Base-by-base conservation (phyloP, 2,888 invertebrate genomes). In the Andrena minutula region DNA sequence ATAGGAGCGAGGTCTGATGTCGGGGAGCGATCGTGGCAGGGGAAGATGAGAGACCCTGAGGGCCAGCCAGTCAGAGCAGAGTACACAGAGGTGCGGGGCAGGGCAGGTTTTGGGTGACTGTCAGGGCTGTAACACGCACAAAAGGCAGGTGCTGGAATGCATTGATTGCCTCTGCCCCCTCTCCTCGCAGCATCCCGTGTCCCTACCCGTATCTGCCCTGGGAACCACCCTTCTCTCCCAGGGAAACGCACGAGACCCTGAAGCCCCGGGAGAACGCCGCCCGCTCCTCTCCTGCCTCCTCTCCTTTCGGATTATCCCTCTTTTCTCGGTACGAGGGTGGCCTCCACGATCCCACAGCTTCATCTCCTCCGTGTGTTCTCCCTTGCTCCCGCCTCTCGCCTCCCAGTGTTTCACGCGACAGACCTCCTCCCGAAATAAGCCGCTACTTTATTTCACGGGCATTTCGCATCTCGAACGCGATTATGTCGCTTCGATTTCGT, bases 131-230 rank as follows among this genome's bases (percentile, higher is more conserved):
- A 85, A 86, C 84, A 86, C 79, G 86, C 84, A 89, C 89, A 90
- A 90, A 91, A 88, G 91, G 91, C 92, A 92, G 92, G 92, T 92
- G 92, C 88, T 90, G 91, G 92, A 92, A 92, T 92, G 91, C 90
- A 91, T 91, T 86, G 91, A 91, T 91, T 89, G 87, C 86, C 77
- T 63, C 76, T 71, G 60, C 63, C 74, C 75, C 74, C 64, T 74
- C 64, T 74, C 26, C 63, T 69, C 58, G n/a, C 73, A 60, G 65
- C 68, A 73, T 76, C 69, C 75, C 65, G 30, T n/a, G 26, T 63
- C 63, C 73, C 73, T 63, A 41, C 63, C 70, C 75, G 69, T 83
- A 83, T 84, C 79, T 75, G 65, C 49, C 65, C 75, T 79, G 85
- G 70, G 79, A 85, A 82, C 70, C 85, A 82, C 79, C 82, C 85